A percentile compares a stretch with the other conserved stretches of the same genome.
These are phyloP conservation scores for Branchipolynoe longqiensis DNA, from an alignment of 2,888 invertebrate species.

Conservation along the genomic window DNA sequence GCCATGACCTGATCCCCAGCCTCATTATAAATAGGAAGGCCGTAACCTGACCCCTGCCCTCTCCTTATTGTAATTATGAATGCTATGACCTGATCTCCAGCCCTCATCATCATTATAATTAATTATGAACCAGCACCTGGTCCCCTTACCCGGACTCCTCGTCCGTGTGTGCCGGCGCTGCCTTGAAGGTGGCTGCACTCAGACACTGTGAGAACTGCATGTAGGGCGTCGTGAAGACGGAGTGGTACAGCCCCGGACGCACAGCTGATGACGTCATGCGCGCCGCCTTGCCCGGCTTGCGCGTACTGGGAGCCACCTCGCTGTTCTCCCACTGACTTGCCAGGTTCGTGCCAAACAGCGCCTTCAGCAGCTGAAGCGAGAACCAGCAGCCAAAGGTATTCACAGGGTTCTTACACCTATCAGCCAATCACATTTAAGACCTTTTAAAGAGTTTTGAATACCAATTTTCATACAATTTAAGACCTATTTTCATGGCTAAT, in stretches of 20 bases:
- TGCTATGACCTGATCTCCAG: too few relatives aligned
- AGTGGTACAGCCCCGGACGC: slow-evolving; percentile 81
- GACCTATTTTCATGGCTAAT: too few relatives aligned
- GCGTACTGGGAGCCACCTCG: slow-evolving; percentile 66
- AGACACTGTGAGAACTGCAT: slow-evolving; percentile 81
- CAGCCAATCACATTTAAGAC: too few relatives aligned
- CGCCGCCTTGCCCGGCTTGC: slow-evolving; percentile 75
- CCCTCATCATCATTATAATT: too few relatives aligned
- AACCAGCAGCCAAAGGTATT: neutral
- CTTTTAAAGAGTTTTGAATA: too few relatives aligned
- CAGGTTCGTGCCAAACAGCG: slow-evolving; percentile 89
- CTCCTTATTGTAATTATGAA: too few relatives aligned
- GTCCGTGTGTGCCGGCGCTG: slow-evolving; percentile 68
- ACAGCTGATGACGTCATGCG: slow-evolving; percentile 72
- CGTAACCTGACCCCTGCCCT: too few relatives aligned
- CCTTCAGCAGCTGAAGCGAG: slow-evolving; percentile 84
- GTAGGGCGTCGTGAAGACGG: slow-evolving; percentile 81
- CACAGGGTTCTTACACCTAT: neutral
- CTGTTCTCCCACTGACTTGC: slow-evolving; percentile 80
- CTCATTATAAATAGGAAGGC: too few relatives aligned
- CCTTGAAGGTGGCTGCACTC: slow-evolving; percentile 76
- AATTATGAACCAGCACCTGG: too few relatives aligned
- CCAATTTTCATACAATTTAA: too few relatives aligned
- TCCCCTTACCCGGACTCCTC: too few relatives aligned
- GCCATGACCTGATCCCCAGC: too few relatives aligned